Conservation (phyloP, 2,888 invertebrate species). For the Belgica antarctica region DNA sequence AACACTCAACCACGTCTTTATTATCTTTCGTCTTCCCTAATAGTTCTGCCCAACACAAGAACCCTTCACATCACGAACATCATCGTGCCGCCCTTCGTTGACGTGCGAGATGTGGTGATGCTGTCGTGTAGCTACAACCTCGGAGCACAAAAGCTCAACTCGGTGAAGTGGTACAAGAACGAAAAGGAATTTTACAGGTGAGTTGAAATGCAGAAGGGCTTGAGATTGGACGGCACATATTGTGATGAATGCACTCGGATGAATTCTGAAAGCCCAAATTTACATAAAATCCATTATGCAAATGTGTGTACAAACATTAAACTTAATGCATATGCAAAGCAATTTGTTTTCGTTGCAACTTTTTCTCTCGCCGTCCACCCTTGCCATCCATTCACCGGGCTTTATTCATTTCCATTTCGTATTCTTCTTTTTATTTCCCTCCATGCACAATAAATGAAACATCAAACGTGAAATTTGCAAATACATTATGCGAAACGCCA, state of each 20-base stretch:
- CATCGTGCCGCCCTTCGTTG: conserved; percentile 55
- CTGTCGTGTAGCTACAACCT: conserved; percentile 55
- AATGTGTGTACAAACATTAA: neutral
- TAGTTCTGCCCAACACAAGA: conserved; percentile 38
- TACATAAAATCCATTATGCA: conserved; percentile 14
- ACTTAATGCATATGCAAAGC: neutral
- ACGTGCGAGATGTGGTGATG: conserved; percentile 54
- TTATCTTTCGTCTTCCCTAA: neutral
- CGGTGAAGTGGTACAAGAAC: conserved; percentile 56
- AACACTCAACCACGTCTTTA: no score
- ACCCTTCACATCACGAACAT: conserved; percentile 52
- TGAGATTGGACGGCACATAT: neutral
- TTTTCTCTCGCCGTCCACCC: neutral
- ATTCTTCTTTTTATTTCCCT: neutral
- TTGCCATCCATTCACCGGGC: neutral
- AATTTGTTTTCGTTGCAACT: neutral
- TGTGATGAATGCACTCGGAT: neutral
- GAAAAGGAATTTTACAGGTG: conserved; percentile 55
- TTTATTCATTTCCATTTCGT: neutral
- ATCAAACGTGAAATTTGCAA: neutral
- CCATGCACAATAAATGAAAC: neutral
- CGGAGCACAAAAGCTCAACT: conserved; percentile 55
- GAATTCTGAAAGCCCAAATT: neutral
- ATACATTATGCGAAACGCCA: neutral
- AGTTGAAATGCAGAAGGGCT: conserved; percentile 40